Conservation (phyloP, 2,113 vertebrate species). For the Fregata magnificens region DNA sequence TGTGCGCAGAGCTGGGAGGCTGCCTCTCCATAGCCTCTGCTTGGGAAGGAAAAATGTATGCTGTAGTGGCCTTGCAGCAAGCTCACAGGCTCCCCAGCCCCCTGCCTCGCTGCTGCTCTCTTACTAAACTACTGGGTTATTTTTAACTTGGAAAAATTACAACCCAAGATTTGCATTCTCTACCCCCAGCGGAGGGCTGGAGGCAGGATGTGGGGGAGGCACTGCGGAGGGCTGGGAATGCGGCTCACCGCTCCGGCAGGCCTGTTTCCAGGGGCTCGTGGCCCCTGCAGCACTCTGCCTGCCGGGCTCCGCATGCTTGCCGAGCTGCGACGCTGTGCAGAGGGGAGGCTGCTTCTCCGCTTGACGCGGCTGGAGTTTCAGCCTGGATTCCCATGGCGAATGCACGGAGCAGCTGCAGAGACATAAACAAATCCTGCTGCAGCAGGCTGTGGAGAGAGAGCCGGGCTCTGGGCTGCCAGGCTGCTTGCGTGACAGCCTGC, state of each 20-base stretch:
- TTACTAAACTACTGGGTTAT: constrained; percentile 9
- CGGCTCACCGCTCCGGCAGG: not conserved
- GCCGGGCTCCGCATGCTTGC: not conserved
- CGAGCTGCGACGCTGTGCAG: not conserved
- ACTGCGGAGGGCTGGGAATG: not conserved
- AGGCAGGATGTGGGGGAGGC: constrained; percentile 45
- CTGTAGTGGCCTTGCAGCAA: not conserved
- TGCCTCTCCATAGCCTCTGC: not conserved
- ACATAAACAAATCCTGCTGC: constrained; percentile 32
- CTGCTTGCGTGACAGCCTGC: not conserved
- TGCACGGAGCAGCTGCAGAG: constrained; percentile 18
- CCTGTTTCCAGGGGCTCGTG: not conserved
- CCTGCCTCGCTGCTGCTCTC: not conserved
- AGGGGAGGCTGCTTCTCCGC: not conserved
- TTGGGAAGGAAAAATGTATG: not conserved
- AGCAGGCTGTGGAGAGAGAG: not conserved
- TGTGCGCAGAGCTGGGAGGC: not conserved
- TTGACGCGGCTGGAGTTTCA: not conserved
- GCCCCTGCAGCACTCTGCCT: not conserved
- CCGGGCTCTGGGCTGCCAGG: not conserved
- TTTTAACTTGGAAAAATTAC: constrained; percentile 60
- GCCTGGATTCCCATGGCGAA: constrained; percentile 5
- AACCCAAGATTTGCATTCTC: constrained; percentile 16
- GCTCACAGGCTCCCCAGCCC: not conserved
- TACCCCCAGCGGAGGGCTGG: constrained; percentile 14